Evolutionary conservation across 2,888 invertebrate genomes (phyloP).

Genomic region (Lamproptera curius): DNA sequence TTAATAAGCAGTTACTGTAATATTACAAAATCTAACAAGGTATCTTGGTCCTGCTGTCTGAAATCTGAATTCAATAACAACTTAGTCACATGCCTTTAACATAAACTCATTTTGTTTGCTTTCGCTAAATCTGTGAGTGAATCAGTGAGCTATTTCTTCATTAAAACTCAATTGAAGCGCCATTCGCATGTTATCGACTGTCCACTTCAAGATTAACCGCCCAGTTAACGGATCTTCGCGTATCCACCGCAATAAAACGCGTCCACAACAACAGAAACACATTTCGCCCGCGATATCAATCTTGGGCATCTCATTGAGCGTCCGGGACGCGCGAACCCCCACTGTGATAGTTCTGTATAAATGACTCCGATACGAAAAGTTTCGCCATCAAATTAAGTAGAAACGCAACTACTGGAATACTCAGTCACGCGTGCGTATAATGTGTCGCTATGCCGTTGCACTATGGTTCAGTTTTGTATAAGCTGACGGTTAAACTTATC

Average conservation of each 20-base stretch:
- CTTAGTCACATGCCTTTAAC: no score
- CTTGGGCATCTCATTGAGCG: constrained; percentile 42
- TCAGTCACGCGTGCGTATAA: constrained; percentile 17
- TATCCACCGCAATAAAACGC: constrained; percentile 38
- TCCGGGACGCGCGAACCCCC: constrained; percentile 47
- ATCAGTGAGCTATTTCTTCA: not conserved
- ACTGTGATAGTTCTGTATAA: constrained; percentile 56
- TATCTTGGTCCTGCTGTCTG: no score
- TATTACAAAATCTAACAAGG: no score
- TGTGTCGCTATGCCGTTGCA: constrained; percentile 10
- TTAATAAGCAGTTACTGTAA: no score
- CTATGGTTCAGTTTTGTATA: constrained; percentile 34
- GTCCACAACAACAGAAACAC: constrained; percentile 35
- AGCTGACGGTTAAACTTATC: constrained; percentile 7
- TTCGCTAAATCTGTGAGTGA: no score
- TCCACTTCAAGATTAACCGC: constrained; percentile 31
- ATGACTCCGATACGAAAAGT: constrained; percentile 66
- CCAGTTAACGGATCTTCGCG: constrained; percentile 35
- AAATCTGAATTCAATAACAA: no score
- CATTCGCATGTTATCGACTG: constrained; percentile 7
- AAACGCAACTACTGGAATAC: constrained; percentile 39
- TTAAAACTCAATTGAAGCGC: not conserved
- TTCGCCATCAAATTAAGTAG: constrained; percentile 71
- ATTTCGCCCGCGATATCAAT: constrained; percentile 45
- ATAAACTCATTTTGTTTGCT: no score